A percentile compares a stretch with the other conserved stretches of the same genome.
These are phyloP conservation scores for Poecilia gillii DNA, from an alignment of 2,797 vertebrate genomes.

Conservation along the genomic window DNA sequence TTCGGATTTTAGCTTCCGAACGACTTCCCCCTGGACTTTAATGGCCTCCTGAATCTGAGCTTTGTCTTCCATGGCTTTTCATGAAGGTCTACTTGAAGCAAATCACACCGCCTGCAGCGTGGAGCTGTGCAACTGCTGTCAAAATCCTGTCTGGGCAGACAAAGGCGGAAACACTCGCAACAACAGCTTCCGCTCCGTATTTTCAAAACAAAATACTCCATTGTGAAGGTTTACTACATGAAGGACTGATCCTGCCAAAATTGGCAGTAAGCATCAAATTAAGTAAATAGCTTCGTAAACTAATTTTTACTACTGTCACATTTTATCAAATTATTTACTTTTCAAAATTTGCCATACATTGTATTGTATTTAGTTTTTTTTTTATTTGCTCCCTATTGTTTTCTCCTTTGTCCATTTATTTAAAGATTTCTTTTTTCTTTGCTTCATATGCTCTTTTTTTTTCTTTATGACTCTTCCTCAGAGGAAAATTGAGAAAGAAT, in stretches of 20 bases:
- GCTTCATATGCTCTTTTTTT: too few species aligned
- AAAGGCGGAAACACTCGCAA: slow-evolving; percentile 42
- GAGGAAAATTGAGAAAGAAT: background rate
- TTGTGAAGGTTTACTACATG: background rate
- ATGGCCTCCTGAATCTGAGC: slow-evolving; percentile 79
- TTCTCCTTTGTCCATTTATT: too few species aligned
- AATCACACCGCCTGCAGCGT: background rate
- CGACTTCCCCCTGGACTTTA: slow-evolving; percentile 82
- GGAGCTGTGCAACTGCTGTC: background rate
- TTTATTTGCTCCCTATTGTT: too few species aligned
- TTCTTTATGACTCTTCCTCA: background rate
- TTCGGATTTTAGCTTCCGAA: slow-evolving; percentile 81
- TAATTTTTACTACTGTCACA: background rate
- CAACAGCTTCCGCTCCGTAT: background rate
- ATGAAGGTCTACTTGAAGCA: background rate
- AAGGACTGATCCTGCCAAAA: background rate
- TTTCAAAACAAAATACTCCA: background rate
- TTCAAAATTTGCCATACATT: too few species aligned
- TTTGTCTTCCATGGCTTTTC: slow-evolving; percentile 76
- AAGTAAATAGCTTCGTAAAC: background rate
- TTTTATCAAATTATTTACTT: background rate
- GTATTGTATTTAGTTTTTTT: too few species aligned
- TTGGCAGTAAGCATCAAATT: too few species aligned
- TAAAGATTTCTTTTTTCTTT: too few species aligned
- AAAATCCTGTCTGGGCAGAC: rapidly evolving